Evolutionary conservation across 2,113 vertebrate genomes (phyloP), one percentile per base, ranked within the genome.

Genomic region (Oncorhynchus kisutch): DNA sequence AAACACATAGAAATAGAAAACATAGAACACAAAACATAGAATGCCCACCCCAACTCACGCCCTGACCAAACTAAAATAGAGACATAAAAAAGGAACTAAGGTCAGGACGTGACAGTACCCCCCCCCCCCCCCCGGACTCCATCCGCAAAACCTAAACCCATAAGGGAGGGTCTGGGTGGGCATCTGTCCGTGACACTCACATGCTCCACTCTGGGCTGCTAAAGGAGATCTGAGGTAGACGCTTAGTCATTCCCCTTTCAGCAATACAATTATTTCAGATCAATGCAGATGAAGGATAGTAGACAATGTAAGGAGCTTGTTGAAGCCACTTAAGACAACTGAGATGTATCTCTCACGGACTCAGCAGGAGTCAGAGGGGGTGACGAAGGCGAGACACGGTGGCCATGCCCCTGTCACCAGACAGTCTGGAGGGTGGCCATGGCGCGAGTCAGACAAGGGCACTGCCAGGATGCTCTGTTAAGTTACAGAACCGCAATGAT

Each of bases 401-500:
- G 74, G 77, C 22, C 54, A 18, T 57, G 12, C n/a, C 74, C 54
- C 6, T 57, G 72, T 25, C 59, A 73, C 18, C 77, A 80, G 73
- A 81, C 72, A 59, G 80, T 78, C 72, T 81, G 65, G 4, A 24
- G 51, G 68, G 72, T 66, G 77, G 81, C 29, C 3, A 16, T 73
- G 72, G 34, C 24, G 80, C 45, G 59, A 72, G 67, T 67, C 75
- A 77, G 68, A 72, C 69, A 29, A 60, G 80, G 79, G 77, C 83
- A 85, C 74, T 82, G 86, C 76, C 82, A 82, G 81, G 78, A 87
- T 80, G 81, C 71, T 74, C 71, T 66, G 24, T 82, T 73, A 91
- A 93, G 93, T 94, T 89, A 92, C 86, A 93, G 89, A 75, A 84
- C 78, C 39, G 67, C 57, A 75, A 89, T n/a, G 84, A 92, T 91